Conservation (phyloP, 1,140 invertebrate genomes). For the Lordiphosa stackelbergi region DNA sequence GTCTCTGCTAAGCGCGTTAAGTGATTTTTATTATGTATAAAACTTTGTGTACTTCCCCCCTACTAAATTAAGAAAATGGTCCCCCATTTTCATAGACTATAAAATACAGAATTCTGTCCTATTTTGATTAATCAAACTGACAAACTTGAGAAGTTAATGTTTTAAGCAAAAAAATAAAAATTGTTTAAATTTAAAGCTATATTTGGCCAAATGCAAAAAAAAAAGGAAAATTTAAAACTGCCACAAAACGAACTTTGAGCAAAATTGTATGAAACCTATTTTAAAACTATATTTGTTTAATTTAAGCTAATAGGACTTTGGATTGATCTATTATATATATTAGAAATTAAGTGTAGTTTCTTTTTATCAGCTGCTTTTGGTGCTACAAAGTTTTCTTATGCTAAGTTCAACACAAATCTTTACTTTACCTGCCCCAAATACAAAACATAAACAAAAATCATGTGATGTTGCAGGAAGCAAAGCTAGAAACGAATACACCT, state of each 20-base stretch:
- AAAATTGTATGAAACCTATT: constrained; percentile 41
- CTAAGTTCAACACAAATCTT: constrained; percentile 50
- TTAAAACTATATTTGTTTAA: constrained; percentile 48
- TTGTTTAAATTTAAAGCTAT: background rate
- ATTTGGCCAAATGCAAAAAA: background rate
- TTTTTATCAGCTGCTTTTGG: constrained; percentile 71
- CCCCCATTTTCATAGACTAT: background rate
- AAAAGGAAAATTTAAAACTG: constrained; percentile 32
- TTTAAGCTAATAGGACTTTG: constrained; percentile 50
- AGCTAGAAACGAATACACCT: constrained; percentile 74
- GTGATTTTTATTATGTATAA: too few relatives aligned
- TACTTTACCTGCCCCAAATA: constrained; percentile 26
- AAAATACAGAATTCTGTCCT: constrained; percentile 10
- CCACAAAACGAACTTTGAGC: constrained; percentile 35
- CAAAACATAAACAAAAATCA: constrained; percentile 38
- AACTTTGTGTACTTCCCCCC: too few relatives aligned
- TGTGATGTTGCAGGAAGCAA: constrained; percentile 74
- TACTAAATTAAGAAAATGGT: too few relatives aligned
- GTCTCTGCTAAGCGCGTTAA: too few relatives aligned
- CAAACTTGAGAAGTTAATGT: background rate
- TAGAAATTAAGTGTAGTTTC: constrained; percentile 70
- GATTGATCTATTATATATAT: constrained; percentile 45
- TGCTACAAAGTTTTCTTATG: constrained; percentile 46
- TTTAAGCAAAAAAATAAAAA: constrained; percentile 1
- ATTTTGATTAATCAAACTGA: constrained; percentile 6